Evolutionary conservation across 2,888 invertebrate genomes (phyloP), one percentile per base, ranked within the genome.

Genomic region (Bugulina stolonifera): DNA sequence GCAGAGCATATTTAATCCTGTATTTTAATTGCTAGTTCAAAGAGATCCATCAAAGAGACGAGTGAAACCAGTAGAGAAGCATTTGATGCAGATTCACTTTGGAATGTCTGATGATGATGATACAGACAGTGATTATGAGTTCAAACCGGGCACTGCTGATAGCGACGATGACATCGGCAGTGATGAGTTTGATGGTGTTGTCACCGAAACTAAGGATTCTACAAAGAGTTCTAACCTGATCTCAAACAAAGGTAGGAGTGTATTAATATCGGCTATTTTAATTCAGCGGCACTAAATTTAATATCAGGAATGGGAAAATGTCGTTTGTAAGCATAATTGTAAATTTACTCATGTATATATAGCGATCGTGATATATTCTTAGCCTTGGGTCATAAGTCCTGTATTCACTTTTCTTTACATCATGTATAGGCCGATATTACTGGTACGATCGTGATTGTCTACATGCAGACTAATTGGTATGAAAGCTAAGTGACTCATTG

Each of bases 51-150:
- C 90, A 76, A 93, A 93, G 83, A 87, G 93, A 73, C 88, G 89
- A 81, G 91, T 92, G 52, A 93, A 92, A 83, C 92, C 91, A 74
- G 91, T 89, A 73, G 80, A 80, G 71, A 80, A 80, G 55, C 82
- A 84, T 73, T 75, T 84, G 73, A 78, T 85, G 32, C 82, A 84
- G 74, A 77, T 84, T 1, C 80, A 83, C 76, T 84, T 85, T 79
- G 83, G 80, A 25, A 93, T 93, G 86, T 87, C 93, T 74, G 94
- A 91, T 54, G 93, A 93, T 83, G 94, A 94, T 82, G 93, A 93
- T 0, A 94, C 95, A 82, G 95, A 95, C 85, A 94, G 94, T 74
- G 95, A 95, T 86, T 95, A 94, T 85, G 89, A 94, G 72, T 70
- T 70, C 52, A 70, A 70, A 23, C 70, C 70, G 43, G 70, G 52